Conservation (phyloP, 2,113 vertebrate genomes). For the Gallinago paraguaiae region DNA sequence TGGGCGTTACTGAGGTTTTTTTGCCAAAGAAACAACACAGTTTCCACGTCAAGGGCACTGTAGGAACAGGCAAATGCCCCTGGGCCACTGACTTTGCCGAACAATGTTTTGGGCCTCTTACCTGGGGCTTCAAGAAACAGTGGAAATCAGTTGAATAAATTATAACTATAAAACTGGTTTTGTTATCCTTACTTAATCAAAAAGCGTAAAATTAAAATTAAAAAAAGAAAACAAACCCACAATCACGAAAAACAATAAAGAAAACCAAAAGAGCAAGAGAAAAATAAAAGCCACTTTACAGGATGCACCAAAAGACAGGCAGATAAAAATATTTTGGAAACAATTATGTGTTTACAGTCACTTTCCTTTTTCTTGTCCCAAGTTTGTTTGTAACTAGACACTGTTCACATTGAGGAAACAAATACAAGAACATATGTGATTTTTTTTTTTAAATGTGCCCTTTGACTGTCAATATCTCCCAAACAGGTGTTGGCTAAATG, state of each 20-base stretch:
- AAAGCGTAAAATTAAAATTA: background rate
- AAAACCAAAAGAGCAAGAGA: background rate
- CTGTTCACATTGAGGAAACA: conserved; percentile 80
- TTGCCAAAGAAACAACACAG: background rate
- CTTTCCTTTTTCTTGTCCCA: conserved; percentile 55
- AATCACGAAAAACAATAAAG: background rate
- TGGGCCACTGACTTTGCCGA: background rate
- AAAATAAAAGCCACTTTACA: background rate
- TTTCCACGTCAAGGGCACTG: background rate
- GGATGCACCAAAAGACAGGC: conserved; percentile 26
- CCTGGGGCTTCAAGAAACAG: background rate
- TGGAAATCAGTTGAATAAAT: background rate
- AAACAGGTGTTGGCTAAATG: conserved; percentile 99
- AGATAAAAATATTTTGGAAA: conserved; percentile 20
- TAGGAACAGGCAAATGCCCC: background rate
- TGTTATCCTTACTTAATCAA: background rate
- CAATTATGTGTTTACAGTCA: conserved; percentile 24
- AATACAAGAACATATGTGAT: conserved; percentile 84
- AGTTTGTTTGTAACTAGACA: conserved; percentile 73
- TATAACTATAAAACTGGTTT: background rate
- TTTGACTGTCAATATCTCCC: conserved; percentile 91
- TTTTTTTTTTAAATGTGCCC: conserved; percentile 82
- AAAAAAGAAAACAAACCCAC: background rate
- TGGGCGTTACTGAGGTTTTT: background rate
- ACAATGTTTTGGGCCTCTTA: background rate